Evolutionary conservation across 2,888 invertebrate species (phyloP).

Genomic region (Bombyx huttoni): DNA sequence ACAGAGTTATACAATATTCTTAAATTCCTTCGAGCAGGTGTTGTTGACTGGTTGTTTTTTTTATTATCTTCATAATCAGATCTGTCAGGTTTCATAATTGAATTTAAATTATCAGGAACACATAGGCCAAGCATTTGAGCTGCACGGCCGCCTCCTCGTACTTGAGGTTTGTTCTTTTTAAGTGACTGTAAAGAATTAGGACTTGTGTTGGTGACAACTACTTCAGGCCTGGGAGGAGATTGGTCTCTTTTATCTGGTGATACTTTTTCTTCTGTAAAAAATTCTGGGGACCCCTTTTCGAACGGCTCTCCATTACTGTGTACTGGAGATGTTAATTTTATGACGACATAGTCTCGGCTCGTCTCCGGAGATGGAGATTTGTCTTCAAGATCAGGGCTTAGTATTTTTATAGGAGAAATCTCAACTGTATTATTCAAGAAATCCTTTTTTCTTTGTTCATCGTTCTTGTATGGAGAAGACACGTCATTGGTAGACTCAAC

Average conservation of each 20-base stretch:
- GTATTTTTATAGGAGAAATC: slow-evolving; percentile 73
- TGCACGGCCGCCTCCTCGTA: slow-evolving; percentile 44
- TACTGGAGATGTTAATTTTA: slow-evolving; percentile 47
- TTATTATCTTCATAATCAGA: slow-evolving; percentile 31
- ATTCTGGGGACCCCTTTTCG: slow-evolving; percentile 53
- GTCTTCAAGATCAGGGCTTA: slow-evolving; percentile 44
- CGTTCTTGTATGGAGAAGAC: slow-evolving; percentile 52
- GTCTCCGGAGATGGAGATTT: slow-evolving; percentile 43
- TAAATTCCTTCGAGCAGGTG: slow-evolving; percentile 44
- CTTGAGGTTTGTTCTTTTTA: slow-evolving; percentile 52
- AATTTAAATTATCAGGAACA: slow-evolving; percentile 37
- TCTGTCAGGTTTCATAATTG: slow-evolving; percentile 28
- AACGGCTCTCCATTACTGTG: slow-evolving; percentile 52
- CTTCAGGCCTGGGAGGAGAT: slow-evolving; percentile 48
- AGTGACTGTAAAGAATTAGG: slow-evolving; percentile 50
- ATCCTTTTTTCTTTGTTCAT: slow-evolving; percentile 56
- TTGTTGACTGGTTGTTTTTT: slow-evolving; percentile 27
- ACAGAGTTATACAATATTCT: slow-evolving; percentile 40
- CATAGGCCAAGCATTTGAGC: slow-evolving; percentile 64
- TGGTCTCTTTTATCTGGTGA: slow-evolving; percentile 51
- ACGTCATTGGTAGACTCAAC: slow-evolving; percentile 21
- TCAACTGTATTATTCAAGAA: slow-evolving; percentile 71
- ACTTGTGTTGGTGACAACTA: slow-evolving; percentile 26
- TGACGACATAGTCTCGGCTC: slow-evolving; percentile 46
- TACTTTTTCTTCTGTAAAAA: slow-evolving; percentile 58